Base-by-base conservation (phyloP, 2,113 vertebrate species). In the Elachura formosa region DNA sequence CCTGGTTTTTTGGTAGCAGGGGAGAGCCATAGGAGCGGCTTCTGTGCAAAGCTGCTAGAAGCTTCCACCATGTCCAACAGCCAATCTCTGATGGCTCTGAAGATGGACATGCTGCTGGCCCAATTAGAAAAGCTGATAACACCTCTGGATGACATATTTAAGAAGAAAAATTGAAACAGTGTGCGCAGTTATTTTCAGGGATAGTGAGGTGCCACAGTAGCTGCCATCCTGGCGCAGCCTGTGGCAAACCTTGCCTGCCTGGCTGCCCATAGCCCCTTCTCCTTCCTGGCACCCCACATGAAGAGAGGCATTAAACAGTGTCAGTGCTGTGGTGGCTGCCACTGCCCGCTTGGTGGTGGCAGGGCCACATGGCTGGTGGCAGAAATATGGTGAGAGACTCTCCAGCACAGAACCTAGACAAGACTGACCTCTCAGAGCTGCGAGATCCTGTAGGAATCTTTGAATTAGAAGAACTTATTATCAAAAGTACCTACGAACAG, bases 281-380 rank as follows among this genome's bases (percentile, higher is more conserved):
- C 28, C 43, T 49, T 76, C 45, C 34, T 28, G 12, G 56, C 2
- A 2, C 18, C 16, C 55, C 0, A 2, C 43, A 33, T 11, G n/a
- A 31, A 24, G 55, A 52, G 36, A 48, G 55, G n/a, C 4, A 20
- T 38, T 31, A 38, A 59, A 31, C 2, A 36, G n/a, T 1, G 2
- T 16, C 10, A 46, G 73, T 3, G 12, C 26, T 2, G 1, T 12
- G 41, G 41, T 5, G 15, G 33, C 25, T 2, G 4, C 26, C 54
- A 36, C 11, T 36, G 54, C 41, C 54, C 2, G 3, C 43, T 48
- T 8, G 15, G 55, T 11, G 55, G 26, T 38, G 26, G 26, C 2
- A 3, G 43, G 26, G 55, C 43, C 1, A 1, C 12, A 3, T 12
- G 28, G n/a, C 28, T 1, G 0, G 43, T 16, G 7, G 34, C 26